Conservation (phyloP, 2,888 invertebrate genomes). For the Dasysyrphus albostriatus region DNA sequence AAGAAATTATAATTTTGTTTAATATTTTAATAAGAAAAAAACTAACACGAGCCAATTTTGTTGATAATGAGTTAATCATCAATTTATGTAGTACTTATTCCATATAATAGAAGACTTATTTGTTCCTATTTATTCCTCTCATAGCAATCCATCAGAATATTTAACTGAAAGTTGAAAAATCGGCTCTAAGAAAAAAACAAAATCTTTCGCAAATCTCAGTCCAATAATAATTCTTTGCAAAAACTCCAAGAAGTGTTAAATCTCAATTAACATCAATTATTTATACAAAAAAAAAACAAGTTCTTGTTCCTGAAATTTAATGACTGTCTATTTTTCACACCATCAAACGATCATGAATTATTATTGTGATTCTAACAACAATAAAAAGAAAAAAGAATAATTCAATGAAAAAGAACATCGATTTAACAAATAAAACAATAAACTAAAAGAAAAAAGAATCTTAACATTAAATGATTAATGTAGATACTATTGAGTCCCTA, state of each 20-base stretch:
- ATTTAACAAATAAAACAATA: slow-evolving; percentile 1
- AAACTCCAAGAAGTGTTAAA: slow-evolving; percentile 12
- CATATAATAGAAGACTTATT: too few species aligned
- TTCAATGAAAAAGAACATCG: slow-evolving; percentile 28
- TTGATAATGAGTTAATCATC: too few species aligned
- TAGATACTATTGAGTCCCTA: slow-evolving; percentile 37
- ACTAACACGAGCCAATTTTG: too few species aligned
- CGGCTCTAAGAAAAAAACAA: too few species aligned
- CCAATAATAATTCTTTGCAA: not conserved
- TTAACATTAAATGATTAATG: slow-evolving; percentile 57
- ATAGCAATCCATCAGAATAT: too few species aligned
- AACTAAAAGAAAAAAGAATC: not conserved
- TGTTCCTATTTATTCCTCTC: too few species aligned
- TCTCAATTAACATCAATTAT: slow-evolving; percentile 31
- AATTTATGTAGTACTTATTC: too few species aligned
- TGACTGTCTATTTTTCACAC: slow-evolving; percentile 33
- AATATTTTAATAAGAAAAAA: too few species aligned
- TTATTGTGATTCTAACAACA: not conserved
- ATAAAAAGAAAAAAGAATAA: not conserved
- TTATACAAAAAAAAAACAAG: not conserved
- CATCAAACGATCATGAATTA: slow-evolving; percentile 15
- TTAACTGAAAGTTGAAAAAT: too few species aligned
- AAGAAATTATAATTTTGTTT: too few species aligned
- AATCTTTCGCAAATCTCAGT: not conserved
- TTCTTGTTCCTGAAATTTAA: slow-evolving; percentile 31